Evolutionary conservation across 2,797 vertebrate genomes (phyloP), one percentile per base, ranked within the genome.

Genomic region (Australoheros facetus): DNA sequence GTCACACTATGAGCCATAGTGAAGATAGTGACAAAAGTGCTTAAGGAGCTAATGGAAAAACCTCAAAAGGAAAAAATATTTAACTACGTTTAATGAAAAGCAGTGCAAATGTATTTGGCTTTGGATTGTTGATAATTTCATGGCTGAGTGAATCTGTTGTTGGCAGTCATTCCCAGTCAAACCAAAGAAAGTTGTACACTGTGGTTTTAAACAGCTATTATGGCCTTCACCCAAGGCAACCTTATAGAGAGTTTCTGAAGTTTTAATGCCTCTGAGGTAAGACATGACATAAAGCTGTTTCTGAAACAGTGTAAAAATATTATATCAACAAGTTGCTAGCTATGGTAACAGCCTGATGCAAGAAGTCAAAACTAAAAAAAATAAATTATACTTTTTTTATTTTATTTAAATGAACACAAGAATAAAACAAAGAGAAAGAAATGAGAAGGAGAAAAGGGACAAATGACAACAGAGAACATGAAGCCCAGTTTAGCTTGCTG

Each of bases 41-140:
- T 30, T 28, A 64, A 66, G 14, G 37, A 56, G 21, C 37, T 60
- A 12, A 28, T 56, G 51, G 34, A 21, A 14, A 81, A 45, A 74
- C 54, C 21, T 56, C 8, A 16, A 55, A 76, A 76, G 58, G 48
- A 75, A 30, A 30, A 66, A 70, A 69, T 2, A 11, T 26, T 34
- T 42, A n/a, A 19, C 13, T 26, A 37, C 14, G 39, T 56, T 30
- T 10, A 66, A 55, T 28, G 58, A 78, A 30, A 72, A 45, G 53
- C 26, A 55, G 19, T 4, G 11, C 23, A 55, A 54, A 71, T 37
- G 14, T 34, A 45, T 56, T 55, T 62, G 56, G 23, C 45, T 60
- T 32, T 32, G 32, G 17, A 34, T 59, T 71, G 64, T 53, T 78
- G 54, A 79, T 71, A 21, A 79, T 78, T 83, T 71, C 51, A 75